Conservation (phyloP, 2,888 invertebrate genomes). For the Parelbella ahira region DNA sequence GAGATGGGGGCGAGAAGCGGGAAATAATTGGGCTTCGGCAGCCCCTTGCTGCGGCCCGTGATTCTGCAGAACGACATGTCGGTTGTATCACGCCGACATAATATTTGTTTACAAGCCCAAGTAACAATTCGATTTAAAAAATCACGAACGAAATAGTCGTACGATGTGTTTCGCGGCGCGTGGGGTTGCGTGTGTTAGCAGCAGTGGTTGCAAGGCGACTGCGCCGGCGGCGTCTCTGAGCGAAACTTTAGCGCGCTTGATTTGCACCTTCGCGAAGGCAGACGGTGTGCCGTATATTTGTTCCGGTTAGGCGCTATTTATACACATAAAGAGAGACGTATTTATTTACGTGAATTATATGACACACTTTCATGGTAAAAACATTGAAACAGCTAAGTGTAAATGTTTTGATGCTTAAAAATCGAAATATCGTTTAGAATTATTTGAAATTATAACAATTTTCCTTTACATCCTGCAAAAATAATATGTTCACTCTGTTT, state of each 20-base stretch:
- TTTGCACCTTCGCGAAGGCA: slow-evolving; percentile 69
- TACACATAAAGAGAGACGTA: slow-evolving; percentile 70
- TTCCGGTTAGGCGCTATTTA: slow-evolving; percentile 77
- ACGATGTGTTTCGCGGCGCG: slow-evolving; percentile 44
- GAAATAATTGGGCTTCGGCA: slow-evolving; percentile 91
- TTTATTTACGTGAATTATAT: slow-evolving; percentile 66
- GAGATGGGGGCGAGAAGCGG: slow-evolving; percentile 90
- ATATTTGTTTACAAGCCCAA: slow-evolving; percentile 58
- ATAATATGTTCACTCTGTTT: too few species aligned
- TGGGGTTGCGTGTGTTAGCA: slow-evolving; percentile 51
- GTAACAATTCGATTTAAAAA: slow-evolving; percentile 28
- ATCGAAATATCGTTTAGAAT: too few species aligned
- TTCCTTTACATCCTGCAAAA: too few species aligned
- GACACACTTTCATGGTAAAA: slow-evolving; percentile 66
- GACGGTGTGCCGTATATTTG: slow-evolving; percentile 73
- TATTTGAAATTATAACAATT: too few species aligned
- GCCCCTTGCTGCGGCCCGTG: slow-evolving; percentile 88
- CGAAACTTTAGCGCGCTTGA: slow-evolving; percentile 47
- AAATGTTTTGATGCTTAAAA: slow-evolving; percentile 13
- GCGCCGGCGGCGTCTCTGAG: slow-evolving; percentile 42
- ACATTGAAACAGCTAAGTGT: slow-evolving; percentile 41
- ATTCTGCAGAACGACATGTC: slow-evolving; percentile 89
- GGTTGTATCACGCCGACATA: slow-evolving; percentile 58
- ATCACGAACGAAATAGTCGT: slow-evolving; percentile 36
- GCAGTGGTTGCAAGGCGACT: slow-evolving; percentile 60